A percentile compares a stretch with the other conserved stretches of the same genome.
These are phyloP conservation scores for Orgyia antiqua DNA, from an alignment of 2,888 invertebrate genomes.

Conservation along the genomic window DNA sequence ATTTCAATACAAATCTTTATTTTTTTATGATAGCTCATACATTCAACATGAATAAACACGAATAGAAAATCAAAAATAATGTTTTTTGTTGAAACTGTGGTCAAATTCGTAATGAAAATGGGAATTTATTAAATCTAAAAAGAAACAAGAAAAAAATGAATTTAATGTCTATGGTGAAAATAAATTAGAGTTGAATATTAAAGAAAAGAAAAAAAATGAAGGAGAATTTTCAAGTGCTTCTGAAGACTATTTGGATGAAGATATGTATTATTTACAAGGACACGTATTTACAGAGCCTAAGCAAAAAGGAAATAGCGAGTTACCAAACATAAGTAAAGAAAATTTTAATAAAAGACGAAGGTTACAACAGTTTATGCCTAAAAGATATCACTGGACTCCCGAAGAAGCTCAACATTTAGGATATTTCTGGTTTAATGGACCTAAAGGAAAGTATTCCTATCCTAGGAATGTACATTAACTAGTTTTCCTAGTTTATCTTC, in stretches of 20 bases:
- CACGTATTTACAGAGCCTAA: neutral
- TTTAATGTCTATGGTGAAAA: no score
- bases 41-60: no score
- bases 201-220: no score
- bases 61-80: no score
- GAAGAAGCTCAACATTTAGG: slow-evolving; percentile 39
- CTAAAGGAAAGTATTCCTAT: slow-evolving; percentile 26
- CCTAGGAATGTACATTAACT: neutral
- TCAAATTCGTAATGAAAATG: no score
- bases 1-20: no score
- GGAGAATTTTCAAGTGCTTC: neutral
- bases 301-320: neutral
- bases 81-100: no score
- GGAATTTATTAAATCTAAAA: no score
- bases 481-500: neutral
- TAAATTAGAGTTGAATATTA: no score
- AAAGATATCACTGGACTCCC: slow-evolving; percentile 42
- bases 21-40: no score
- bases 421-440: slow-evolving; percentile 50
- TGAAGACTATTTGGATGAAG: neutral
- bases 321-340: neutral
- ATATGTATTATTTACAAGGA: slow-evolving; percentile 4
- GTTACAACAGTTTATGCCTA: slow-evolving; percentile 45
- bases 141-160: no score
- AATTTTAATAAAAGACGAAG: slow-evolving; percentile 22